Evolutionary conservation across 2,113 vertebrate genomes (phyloP).

Genomic region (Xiphophorus hellerii): DNA sequence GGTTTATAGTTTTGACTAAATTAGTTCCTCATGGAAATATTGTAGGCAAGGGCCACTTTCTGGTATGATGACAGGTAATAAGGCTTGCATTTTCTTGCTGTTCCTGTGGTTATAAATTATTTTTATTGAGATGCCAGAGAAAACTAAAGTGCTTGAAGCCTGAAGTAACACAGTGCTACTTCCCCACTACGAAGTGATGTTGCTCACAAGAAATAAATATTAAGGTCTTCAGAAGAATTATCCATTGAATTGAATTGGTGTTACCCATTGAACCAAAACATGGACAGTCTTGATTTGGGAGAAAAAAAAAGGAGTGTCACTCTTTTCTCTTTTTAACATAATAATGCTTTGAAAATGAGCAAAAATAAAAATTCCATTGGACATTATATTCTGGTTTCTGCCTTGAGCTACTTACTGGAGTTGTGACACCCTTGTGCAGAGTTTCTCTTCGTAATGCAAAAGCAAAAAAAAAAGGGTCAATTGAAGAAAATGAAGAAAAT

Average conservation of each 20-base stretch:
- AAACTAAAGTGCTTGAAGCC: neutral
- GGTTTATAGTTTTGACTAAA: neutral
- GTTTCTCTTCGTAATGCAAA: constrained; percentile 4
- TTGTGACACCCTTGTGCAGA: constrained; percentile 33
- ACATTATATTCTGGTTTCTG: constrained; percentile 26
- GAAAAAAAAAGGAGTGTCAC: too few relatives aligned
- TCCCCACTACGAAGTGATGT: neutral
- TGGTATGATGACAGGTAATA: neutral
- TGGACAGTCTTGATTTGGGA: neutral
- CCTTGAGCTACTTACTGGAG: constrained; percentile 31
- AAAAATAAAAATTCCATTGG: constrained; percentile 15
- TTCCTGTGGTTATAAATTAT: neutral
- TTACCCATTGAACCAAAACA: neutral
- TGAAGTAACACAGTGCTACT: neutral
- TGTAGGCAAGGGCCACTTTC: neutral
- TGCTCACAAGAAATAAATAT: neutral
- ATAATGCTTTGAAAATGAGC: neutral
- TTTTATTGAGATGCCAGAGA: neutral
- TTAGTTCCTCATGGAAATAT: neutral
- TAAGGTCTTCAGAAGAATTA: neutral
- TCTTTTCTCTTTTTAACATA: neutral
- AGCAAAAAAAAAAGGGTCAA: constrained; percentile 59
- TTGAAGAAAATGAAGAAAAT: constrained; percentile 75
- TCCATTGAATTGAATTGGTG: too few relatives aligned
- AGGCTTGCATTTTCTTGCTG: too few relatives aligned